Conservation (phyloP, 2,888 invertebrate genomes). For the Pegoplata infirma region DNA sequence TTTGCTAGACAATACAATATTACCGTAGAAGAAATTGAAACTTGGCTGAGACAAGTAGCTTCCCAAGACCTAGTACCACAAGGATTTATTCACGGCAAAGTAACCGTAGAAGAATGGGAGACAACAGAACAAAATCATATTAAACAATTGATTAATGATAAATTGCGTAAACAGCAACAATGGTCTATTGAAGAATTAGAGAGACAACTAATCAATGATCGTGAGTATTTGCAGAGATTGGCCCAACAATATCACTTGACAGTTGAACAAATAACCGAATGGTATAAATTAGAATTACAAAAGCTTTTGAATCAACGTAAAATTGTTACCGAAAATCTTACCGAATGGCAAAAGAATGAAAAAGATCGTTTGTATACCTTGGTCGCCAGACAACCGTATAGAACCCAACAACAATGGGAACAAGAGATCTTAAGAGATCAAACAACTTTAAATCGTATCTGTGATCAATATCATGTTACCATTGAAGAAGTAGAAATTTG, state of each 20-base stretch:
- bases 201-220: constrained; percentile 69
- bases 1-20: constrained; percentile 71
- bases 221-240: constrained; percentile 67
- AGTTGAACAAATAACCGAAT: constrained; percentile 69
- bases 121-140: constrained; percentile 69
- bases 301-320: constrained; percentile 67
- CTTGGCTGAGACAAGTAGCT: constrained; percentile 70
- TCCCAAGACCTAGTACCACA: constrained; percentile 62
- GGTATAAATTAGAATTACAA: constrained; percentile 72
- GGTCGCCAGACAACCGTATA: constrained; percentile 65
- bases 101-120: constrained; percentile 70
- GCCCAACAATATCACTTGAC: constrained; percentile 69
- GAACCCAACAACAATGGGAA: constrained; percentile 68
- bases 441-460: constrained; percentile 64
- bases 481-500: constrained; percentile 71
- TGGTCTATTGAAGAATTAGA: constrained; percentile 75
- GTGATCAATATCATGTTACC: constrained; percentile 68
- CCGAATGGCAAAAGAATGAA: constrained; percentile 72
- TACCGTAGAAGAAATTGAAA: constrained; percentile 70
- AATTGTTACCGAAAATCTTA: constrained; percentile 67
- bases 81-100: constrained; percentile 67
- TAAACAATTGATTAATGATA: constrained; percentile 70
- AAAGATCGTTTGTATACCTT: constrained; percentile 70
- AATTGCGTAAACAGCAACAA: constrained; percentile 67
- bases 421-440: constrained; percentile 65